A percentile compares a stretch with the other conserved stretches of the same genome.
Evolutionary conservation across 1,140 invertebrate species (phyloP).

Genomic region (Lerema accius): DNA sequence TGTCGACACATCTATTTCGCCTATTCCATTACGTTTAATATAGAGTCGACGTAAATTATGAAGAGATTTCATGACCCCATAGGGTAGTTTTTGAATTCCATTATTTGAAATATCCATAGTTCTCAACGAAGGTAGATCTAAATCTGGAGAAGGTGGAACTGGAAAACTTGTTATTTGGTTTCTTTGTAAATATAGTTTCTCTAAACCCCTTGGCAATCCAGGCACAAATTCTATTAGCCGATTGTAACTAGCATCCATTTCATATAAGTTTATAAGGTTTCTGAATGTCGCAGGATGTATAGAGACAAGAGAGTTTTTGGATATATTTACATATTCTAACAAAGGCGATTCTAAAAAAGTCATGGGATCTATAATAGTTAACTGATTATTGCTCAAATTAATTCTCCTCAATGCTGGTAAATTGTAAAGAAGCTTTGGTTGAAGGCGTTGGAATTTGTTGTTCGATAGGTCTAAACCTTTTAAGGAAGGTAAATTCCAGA

Average conservation of each 20-base stretch:
- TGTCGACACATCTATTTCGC: conserved; percentile 86
- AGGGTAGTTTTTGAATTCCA: conserved; percentile 87
- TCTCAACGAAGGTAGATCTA: conserved; percentile 87
- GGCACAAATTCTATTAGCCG: conserved; percentile 87
- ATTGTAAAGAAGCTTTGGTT: conserved; percentile 88
- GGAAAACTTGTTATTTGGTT: conserved; percentile 89
- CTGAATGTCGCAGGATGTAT: conserved; percentile 89
- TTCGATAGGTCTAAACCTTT: conserved; percentile 92
- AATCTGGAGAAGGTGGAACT: conserved; percentile 84
- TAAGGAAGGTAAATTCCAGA: conserved; percentile 91
- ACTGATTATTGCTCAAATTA: conserved; percentile 90
- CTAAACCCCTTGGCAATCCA: conserved; percentile 89
- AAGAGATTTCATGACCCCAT: conserved; percentile 86
- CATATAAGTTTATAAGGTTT: conserved; percentile 88
- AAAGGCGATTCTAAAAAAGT: conserved; percentile 88
- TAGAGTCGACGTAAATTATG: conserved; percentile 88
- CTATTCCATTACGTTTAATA: conserved; percentile 90
- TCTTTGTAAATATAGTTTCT: conserved; percentile 88
- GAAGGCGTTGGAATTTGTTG: conserved; percentile 89
- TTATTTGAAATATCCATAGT: conserved; percentile 91
- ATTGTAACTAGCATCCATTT: conserved; percentile 91
- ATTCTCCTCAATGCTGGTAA: conserved; percentile 89
- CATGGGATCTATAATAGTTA: conserved; percentile 87
- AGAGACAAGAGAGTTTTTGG: conserved; percentile 86
- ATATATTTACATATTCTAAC: conserved; percentile 91